Evolutionary conservation across 1,140 invertebrate genomes (phyloP).

Genomic region (Fopius arisanus): DNA sequence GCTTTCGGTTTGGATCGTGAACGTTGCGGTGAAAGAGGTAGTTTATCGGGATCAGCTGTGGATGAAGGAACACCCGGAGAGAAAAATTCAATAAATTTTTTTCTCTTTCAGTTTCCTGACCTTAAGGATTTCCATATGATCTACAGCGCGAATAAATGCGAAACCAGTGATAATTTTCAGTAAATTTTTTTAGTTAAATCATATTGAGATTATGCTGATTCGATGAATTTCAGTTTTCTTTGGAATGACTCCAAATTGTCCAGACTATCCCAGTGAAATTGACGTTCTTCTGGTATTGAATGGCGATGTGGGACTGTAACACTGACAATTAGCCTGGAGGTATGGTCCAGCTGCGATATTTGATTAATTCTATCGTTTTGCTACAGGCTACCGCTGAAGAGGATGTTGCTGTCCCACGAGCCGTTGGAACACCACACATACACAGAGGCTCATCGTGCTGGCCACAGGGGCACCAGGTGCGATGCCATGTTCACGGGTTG

Average conservation of each 20-base stretch:
- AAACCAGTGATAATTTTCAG: no score
- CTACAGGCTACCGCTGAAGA: conserved; percentile 70
- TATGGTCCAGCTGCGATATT: background rate
- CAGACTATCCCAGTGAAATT: no score
- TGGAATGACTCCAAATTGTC: no score
- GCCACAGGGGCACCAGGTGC: conserved; percentile 65
- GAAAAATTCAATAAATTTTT: no score
- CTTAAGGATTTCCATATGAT: no score
- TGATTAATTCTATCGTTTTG: background rate
- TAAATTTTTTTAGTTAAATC: no score
- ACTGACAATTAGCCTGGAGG: background rate
- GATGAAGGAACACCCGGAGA: no score
- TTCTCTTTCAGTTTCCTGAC: no score
- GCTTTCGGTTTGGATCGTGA: background rate
- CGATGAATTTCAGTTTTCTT: no score
- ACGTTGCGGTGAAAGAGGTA: background rate
- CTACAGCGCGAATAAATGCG: no score
- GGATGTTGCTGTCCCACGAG: conserved; percentile 68
- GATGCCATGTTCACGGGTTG: conserved; percentile 68
- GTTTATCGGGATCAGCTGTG: no score
- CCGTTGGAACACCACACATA: conserved; percentile 74
- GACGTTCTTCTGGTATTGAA: background rate
- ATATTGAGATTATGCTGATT: no score
- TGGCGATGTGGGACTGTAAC: background rate
- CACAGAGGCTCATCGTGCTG: conserved; percentile 71